Evolutionary conservation across 2,888 invertebrate genomes (phyloP).

Genomic region (Psylliodes chrysocephalus): DNA sequence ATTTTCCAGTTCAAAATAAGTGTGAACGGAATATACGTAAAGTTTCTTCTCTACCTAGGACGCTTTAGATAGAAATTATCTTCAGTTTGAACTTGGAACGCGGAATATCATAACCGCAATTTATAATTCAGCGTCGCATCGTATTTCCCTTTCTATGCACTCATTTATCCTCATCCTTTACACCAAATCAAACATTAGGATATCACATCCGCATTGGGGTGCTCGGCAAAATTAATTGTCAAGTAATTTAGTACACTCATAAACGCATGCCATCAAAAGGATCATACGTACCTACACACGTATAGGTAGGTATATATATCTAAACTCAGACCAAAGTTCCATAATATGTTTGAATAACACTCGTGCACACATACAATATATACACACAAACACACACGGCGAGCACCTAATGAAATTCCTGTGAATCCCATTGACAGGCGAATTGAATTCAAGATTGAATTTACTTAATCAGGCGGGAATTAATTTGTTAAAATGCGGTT

Average conservation of each 20-base stretch:
- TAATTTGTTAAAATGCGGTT: slow-evolving; percentile 41
- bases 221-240: slow-evolving; percentile 10
- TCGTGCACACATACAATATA: slow-evolving; percentile 22
- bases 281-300: not conserved
- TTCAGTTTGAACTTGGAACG: not conserved
- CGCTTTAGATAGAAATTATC: too few relatives aligned
- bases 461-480: slow-evolving; percentile 42
- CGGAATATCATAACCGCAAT: not conserved
- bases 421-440: slow-evolving; percentile 33
- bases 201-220: slow-evolving; percentile 9
- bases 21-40: too few relatives aligned
- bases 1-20: too few relatives aligned
- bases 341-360: slow-evolving; percentile 22
- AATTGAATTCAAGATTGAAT: slow-evolving; percentile 43
- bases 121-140: not conserved
- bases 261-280: slow-evolving; percentile 17
- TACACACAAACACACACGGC: slow-evolving; percentile 22
- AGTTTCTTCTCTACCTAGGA: too few relatives aligned
- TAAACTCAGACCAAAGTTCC: slow-evolving; percentile 1
- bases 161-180: not conserved
- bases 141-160: not conserved
- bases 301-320: not conserved
- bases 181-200: slow-evolving; percentile 9
- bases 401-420: slow-evolving; percentile 38
- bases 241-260: slow-evolving; percentile 9